Percentiles rank a stretch among this genome's conserved stretches.
phyloP scores from a whole-genome alignment of 2,797 vertebrate species.

The Labroides dimidiatus region DNA sequence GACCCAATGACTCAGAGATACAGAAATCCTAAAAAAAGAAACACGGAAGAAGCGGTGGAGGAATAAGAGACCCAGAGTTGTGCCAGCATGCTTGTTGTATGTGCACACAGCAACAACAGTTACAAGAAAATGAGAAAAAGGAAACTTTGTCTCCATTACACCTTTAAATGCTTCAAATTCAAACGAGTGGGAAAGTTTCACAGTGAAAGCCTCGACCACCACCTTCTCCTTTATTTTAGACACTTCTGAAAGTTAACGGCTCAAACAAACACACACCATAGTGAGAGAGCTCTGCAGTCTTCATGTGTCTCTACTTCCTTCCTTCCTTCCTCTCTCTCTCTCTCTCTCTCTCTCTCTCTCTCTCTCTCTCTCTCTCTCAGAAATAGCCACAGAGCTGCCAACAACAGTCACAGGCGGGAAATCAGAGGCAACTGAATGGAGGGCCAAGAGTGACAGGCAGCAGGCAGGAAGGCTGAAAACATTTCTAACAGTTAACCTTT shows the following conservation, averaged over 20 bases:
- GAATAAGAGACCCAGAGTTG: not conserved
- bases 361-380: too few species aligned
- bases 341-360: too few species aligned
- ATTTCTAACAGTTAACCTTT: conserved; percentile 9
- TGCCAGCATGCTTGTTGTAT: too few species aligned
- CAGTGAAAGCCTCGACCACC: not conserved
- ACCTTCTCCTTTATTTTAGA: not conserved
- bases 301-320: conserved; percentile 68
- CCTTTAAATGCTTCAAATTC: not conserved
- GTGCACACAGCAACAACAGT: too few species aligned
- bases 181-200: conserved; percentile 1
- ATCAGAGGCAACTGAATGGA: conserved; percentile 50
- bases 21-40: not conserved
- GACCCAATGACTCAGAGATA: too few species aligned
- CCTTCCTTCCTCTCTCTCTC: too few species aligned
- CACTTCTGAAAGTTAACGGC: not conserved
- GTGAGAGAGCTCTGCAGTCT: conserved; percentile 32
- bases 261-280: not conserved
- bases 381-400: conserved; percentile 34
- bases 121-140: too few species aligned
- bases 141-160: too few species aligned
- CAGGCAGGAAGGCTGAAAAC: conserved; percentile 1
- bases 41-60: not conserved
- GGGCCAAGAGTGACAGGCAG: conserved; percentile 15
- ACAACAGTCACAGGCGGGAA: conserved; percentile 44